These are phyloP conservation scores for Stichopus horrens DNA, from an alignment of 53 echinoderm and acorn worm species.

Conservation along the genomic window DNA sequence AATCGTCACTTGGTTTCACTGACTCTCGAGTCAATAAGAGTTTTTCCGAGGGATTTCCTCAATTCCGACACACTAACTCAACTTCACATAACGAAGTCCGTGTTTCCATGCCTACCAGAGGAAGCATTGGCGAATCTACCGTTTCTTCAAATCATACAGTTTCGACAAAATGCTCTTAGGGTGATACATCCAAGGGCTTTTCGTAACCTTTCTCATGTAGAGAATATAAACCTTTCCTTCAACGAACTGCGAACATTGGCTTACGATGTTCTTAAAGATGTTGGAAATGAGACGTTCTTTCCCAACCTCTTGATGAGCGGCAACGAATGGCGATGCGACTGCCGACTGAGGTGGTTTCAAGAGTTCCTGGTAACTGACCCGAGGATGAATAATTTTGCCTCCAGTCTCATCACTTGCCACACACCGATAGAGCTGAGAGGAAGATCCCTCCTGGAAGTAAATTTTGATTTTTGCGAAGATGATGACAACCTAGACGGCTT, in stretches of 20 bases:
- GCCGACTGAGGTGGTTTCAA: slow-evolving; percentile 10
- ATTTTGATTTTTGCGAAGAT: slow-evolving; percentile 19
- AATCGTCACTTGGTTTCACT: neutral
- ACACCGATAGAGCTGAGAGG: neutral
- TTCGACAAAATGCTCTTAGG: neutral
- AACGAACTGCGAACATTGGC: neutral
- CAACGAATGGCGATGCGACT: slow-evolving; percentile 16
- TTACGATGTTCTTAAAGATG: neutral
- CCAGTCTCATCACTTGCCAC: neutral
- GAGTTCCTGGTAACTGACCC: neutral
- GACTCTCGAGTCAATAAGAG: neutral
- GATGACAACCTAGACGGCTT: slow-evolving; percentile 16
- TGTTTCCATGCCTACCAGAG: neutral
- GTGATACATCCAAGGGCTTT: neutral
- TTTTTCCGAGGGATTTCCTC: neutral
- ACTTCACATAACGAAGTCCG: neutral
- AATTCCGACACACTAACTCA: neutral
- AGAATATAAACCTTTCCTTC: neutral
- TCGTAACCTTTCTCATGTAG: neutral
- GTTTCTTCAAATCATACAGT: neutral
- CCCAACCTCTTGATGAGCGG: neutral
- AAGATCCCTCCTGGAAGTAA: neutral
- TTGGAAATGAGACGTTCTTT: neutral
- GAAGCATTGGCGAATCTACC: neutral
- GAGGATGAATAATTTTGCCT: neutral